Conservation (phyloP, 2,888 invertebrate species). For the Mimumesa dahlbomi region DNA sequence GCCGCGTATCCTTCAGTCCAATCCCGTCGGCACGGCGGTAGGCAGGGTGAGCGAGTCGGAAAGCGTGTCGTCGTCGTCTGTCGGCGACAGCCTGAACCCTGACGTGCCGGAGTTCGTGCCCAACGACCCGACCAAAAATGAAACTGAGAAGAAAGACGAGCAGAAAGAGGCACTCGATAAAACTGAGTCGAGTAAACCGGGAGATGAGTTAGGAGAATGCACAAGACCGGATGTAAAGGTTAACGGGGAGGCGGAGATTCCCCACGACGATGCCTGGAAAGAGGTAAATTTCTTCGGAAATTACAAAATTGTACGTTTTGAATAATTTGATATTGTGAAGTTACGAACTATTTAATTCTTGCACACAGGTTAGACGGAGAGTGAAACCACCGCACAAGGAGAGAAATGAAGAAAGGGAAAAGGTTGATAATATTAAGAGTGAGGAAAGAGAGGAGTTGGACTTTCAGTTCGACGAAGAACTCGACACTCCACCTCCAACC, state of each 20-base stretch:
- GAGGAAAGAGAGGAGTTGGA: slow-evolving; percentile 91
- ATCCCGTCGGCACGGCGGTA: slow-evolving; percentile 56
- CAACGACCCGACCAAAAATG: slow-evolving; percentile 67
- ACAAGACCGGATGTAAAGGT: slow-evolving; percentile 49
- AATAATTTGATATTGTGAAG: slow-evolving; percentile 11
- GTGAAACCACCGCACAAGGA: slow-evolving; percentile 77
- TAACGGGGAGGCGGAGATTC: slow-evolving; percentile 61
- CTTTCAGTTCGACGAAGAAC: slow-evolving; percentile 98
- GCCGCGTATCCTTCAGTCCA: slow-evolving; percentile 83
- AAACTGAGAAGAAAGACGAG: slow-evolving; percentile 38
- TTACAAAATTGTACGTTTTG: too few species aligned
- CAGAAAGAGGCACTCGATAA: too few species aligned
- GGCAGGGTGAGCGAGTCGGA: slow-evolving; percentile 70
- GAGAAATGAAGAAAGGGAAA: slow-evolving; percentile 69
- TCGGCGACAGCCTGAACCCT: slow-evolving; percentile 87
- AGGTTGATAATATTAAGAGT: slow-evolving; percentile 64
- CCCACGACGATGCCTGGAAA: slow-evolving; percentile 82
- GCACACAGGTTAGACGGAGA: slow-evolving; percentile 79
- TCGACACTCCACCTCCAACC: slow-evolving; percentile 88
- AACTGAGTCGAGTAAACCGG: too few species aligned
- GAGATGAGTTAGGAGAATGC: too few species aligned
- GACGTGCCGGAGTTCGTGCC: slow-evolving; percentile 94
- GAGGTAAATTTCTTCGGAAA: slow-evolving; percentile 81
- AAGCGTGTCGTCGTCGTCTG: slow-evolving; percentile 67
- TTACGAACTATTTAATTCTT: slow-evolving; percentile 21